phyloP scores from a whole-genome alignment of 2,113 vertebrate species.

The Bos indicus region DNA sequence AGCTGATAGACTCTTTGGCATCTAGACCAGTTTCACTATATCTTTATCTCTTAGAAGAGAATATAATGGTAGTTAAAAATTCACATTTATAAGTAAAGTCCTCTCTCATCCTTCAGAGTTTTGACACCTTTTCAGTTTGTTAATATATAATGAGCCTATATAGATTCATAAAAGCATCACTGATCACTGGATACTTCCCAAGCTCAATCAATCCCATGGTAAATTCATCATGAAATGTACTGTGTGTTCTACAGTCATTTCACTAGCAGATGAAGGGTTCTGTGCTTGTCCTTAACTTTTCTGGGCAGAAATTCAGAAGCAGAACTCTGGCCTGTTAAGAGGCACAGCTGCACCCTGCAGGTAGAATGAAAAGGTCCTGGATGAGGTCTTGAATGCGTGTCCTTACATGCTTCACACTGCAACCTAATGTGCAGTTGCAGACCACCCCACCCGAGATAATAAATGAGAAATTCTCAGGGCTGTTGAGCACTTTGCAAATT shows the following conservation, averaged over 20 bases:
- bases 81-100: neutral
- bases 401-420: slow-evolving; percentile 69
- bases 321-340: slow-evolving; percentile 34
- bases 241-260: neutral
- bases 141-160: neutral
- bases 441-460: slow-evolving; percentile 70
- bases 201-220: neutral
- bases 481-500: slow-evolving; percentile 74
- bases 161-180: neutral
- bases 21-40: neutral
- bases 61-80: neutral
- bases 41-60: neutral
- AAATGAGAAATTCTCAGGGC: slow-evolving; percentile 77
- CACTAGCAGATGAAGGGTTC: neutral
- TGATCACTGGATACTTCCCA: neutral
- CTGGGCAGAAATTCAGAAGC: slow-evolving; percentile 58
- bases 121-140: neutral
- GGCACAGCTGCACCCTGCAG: slow-evolving; percentile 57
- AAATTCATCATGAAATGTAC: neutral
- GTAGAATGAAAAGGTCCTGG: slow-evolving; percentile 64
- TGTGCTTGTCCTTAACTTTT: slow-evolving; percentile 41
- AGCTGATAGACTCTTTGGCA: neutral
- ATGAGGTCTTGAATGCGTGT: slow-evolving; percentile 67
- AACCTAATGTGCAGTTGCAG: slow-evolving; percentile 63
- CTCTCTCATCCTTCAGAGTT: neutral